A percentile compares a stretch with the other conserved stretches of the same genome.
These are phyloP conservation scores for Leptopilina boulardi DNA, from an alignment of 1,140 invertebrate genomes.

Conservation along the genomic window DNA sequence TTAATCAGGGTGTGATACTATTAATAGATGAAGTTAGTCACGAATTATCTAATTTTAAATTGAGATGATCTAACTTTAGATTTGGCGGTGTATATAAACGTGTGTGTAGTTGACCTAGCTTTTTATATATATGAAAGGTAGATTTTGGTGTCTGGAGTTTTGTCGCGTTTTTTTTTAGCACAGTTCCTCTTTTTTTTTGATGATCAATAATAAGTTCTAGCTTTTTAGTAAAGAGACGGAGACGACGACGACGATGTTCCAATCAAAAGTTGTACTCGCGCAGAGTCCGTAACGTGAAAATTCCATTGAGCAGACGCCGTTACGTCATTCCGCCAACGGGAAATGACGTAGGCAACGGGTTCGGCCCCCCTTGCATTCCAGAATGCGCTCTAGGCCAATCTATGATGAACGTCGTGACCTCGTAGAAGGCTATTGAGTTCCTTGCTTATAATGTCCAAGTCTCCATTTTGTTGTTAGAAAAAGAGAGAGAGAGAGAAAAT, in stretches of 20 bases:
- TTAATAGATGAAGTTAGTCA: neutral
- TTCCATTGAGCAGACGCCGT: conserved; percentile 28
- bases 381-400: conserved; percentile 27
- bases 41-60: conserved; percentile 26
- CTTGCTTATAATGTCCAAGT: neutral
- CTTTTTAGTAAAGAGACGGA: neutral
- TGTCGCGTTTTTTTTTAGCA: neutral
- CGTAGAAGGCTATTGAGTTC: conserved; percentile 25
- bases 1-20: neutral
- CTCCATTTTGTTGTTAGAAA: neutral
- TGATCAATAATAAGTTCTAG: neutral
- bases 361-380: conserved; percentile 22
- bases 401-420: conserved; percentile 25
- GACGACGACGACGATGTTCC: neutral
- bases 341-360: conserved; percentile 33
- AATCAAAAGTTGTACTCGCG: conserved; percentile 16
- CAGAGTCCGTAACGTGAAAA: conserved; percentile 12
- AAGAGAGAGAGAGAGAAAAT: too few relatives aligned
- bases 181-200: conserved; percentile 12
- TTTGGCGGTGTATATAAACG: neutral
- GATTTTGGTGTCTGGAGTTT: conserved; percentile 2
- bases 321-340: conserved; percentile 34
- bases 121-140: neutral
- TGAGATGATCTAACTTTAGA: conserved; percentile 23
- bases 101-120: conserved; percentile 6